A percentile compares a stretch with the other conserved stretches of the same genome.
phyloP scores from a whole-genome alignment of 2,113 vertebrate species.

The Empidonax traillii region DNA sequence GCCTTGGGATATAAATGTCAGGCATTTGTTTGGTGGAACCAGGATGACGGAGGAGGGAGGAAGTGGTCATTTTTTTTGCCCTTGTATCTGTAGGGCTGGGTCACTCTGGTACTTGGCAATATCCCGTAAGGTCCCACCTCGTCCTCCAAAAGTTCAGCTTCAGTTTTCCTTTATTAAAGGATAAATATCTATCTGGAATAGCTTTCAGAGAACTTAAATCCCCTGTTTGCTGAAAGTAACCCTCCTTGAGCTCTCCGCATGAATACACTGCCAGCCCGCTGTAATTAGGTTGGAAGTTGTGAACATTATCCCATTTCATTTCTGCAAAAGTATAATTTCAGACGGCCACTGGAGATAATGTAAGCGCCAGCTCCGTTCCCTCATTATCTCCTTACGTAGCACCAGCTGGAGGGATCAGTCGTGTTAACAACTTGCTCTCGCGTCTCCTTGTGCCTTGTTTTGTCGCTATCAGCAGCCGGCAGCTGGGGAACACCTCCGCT shows the following conservation, averaged over 20 bases:
- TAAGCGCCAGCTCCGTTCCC: background rate
- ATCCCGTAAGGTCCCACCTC: background rate
- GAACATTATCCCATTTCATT: background rate
- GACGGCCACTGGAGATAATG: background rate
- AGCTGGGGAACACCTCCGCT: background rate
- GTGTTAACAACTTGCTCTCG: background rate
- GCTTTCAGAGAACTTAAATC: background rate
- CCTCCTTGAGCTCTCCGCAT: background rate
- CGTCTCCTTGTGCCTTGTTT: background rate
- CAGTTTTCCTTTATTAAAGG: background rate
- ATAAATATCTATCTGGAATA: background rate
- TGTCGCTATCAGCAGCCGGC: conserved; percentile 10
- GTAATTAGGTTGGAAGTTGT: background rate
- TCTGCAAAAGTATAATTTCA: background rate
- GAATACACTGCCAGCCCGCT: background rate
- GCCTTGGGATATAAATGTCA: background rate
- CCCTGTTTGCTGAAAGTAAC: fast-evolving
- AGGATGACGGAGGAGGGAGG: background rate
- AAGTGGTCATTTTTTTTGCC: background rate
- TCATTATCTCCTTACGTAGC: background rate
- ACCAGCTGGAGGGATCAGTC: background rate
- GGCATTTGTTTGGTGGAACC: background rate
- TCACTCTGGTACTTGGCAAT: background rate
- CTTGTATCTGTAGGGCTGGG: background rate
- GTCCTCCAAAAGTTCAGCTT: background rate